phyloP scores from a whole-genome alignment of 92 coral and sea anemone species.

The Zoanthus sociatus region DNA sequence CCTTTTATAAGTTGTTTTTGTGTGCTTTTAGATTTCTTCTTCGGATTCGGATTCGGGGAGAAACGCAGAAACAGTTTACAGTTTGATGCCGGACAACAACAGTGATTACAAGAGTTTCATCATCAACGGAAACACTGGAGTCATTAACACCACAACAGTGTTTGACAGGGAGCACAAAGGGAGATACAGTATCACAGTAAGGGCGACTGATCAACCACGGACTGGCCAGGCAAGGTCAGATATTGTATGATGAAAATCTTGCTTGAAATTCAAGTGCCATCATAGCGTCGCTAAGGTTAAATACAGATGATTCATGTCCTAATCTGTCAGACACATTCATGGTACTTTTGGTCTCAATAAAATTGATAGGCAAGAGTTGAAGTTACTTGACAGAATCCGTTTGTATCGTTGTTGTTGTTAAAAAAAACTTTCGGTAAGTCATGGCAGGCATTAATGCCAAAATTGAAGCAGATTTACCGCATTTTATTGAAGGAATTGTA shows the following conservation, averaged over 20 bases:
- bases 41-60: conserved; percentile 81
- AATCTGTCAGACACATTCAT: not conserved
- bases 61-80: conserved; percentile 80
- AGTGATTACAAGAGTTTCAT: conserved; percentile 72
- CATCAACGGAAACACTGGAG: conserved; percentile 81
- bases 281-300: too few species aligned
- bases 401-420: too few species aligned
- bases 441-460: too few species aligned
- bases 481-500: too few species aligned
- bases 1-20: not conserved
- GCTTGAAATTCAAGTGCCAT: not conserved
- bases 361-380: too few species aligned
- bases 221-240: conserved; percentile 88
- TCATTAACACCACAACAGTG: conserved; percentile 69
- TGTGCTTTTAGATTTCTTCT: conserved; percentile 63
- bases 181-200: conserved; percentile 68
- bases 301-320: not conserved
- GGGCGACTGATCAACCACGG: conserved; percentile 89
- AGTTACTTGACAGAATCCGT: too few species aligned
- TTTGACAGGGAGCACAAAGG: conserved; percentile 88
- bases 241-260: not conserved
- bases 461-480: too few species aligned
- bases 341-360: not conserved
- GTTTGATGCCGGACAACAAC: conserved; percentile 81
- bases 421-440: too few species aligned